These are phyloP conservation scores for Geophilus truncorum DNA, from an alignment of 2,888 invertebrate species.

Conservation along the genomic window DNA sequence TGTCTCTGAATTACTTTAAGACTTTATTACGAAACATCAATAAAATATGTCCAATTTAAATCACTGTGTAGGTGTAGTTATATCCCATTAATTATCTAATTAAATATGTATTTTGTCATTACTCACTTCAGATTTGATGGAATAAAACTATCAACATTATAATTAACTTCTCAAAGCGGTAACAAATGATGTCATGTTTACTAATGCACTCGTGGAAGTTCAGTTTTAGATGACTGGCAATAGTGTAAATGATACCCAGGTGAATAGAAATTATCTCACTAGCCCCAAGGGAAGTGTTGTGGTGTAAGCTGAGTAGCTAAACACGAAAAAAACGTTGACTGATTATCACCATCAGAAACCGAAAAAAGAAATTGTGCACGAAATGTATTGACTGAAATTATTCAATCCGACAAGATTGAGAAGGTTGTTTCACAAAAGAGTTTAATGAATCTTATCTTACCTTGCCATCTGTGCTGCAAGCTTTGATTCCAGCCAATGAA, in stretches of 20 bases:
- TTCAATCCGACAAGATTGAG: constrained; percentile 7
- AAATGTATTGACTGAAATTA: not conserved
- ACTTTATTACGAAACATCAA: too few relatives aligned
- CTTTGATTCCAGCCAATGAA: constrained; percentile 71
- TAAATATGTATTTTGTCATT: not conserved
- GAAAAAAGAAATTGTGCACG: not conserved
- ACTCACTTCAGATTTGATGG: too few relatives aligned
- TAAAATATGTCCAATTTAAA: too few relatives aligned
- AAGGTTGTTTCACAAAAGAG: not conserved
- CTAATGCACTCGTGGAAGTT: not conserved
- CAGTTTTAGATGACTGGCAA: not conserved
- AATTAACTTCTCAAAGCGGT: not conserved
- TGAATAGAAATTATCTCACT: not conserved
- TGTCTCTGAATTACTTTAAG: too few relatives aligned
- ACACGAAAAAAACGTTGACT: not conserved
- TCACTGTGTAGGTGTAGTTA: not conserved
- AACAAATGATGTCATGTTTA: not conserved
- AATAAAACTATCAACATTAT: not conserved
- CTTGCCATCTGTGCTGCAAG: constrained; percentile 77
- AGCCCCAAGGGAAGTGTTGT: not conserved
- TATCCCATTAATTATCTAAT: not conserved
- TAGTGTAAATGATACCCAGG: not conserved
- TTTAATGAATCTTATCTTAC: constrained; percentile 51
- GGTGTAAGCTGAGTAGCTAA: not conserved
- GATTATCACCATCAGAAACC: not conserved